Conservation (phyloP, 2,888 invertebrate species). For the Buathra laborator region DNA sequence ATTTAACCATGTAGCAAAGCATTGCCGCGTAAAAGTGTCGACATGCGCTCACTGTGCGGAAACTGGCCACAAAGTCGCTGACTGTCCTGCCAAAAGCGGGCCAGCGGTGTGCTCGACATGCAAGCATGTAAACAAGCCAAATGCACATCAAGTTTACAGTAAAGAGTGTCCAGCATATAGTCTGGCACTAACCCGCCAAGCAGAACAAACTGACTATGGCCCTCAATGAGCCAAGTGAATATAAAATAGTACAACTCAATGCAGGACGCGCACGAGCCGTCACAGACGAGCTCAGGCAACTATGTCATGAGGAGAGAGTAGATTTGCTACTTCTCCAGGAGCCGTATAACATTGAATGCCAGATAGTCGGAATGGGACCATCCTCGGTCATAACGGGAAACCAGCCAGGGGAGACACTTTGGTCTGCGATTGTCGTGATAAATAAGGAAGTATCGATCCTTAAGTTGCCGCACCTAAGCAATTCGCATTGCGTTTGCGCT, state of each 20-base stretch:
- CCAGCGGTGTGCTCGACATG: slow-evolving; percentile 4
- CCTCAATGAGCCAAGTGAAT: background rate
- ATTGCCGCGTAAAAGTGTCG: background rate
- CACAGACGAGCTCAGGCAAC: background rate
- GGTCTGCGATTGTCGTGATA: background rate
- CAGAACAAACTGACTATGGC: background rate
- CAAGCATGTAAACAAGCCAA: background rate
- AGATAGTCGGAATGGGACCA: background rate
- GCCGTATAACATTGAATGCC: slow-evolving; percentile 38
- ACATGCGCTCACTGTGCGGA: slow-evolving; percentile 23
- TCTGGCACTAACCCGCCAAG: background rate
- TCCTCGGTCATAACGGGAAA: background rate
- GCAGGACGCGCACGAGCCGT: background rate
- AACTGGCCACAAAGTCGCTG: background rate
- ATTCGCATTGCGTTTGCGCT: background rate
- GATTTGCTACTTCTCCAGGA: slow-evolving; percentile 57
- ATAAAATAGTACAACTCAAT: slow-evolving; percentile 25
- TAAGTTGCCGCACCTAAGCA: background rate
- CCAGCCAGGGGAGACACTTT: background rate
- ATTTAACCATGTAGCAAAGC: slow-evolving; percentile 31
- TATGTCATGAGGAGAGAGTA: background rate
- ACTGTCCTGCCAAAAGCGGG: background rate
- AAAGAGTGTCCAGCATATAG: slow-evolving; percentile 13
- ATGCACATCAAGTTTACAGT: background rate
- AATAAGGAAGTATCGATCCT: background rate